phyloP scores from a whole-genome alignment of 92 coral and sea anemone genomes.

The Zoanthus sociatus region DNA sequence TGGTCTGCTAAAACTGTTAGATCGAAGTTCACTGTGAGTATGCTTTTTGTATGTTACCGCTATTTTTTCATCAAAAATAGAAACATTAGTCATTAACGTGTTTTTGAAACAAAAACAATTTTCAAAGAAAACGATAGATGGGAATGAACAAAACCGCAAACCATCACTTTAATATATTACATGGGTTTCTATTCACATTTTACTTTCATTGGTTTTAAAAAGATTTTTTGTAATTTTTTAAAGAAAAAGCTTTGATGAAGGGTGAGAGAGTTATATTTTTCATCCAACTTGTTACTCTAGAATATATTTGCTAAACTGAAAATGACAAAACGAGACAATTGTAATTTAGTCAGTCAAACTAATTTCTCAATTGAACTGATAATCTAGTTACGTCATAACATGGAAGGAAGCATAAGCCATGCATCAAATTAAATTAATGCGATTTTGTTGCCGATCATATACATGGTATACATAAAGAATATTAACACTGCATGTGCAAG shows the following conservation, averaged over 20 bases:
- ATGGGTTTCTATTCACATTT: not conserved
- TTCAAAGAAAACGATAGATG: conserved; percentile 12
- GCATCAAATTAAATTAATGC: too few species aligned
- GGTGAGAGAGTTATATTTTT: not conserved
- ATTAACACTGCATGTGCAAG: not conserved
- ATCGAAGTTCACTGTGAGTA: not conserved
- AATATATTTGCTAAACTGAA: too few species aligned
- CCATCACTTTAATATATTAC: not conserved
- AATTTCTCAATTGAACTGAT: too few species aligned
- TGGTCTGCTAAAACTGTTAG: not conserved
- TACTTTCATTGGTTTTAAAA: not conserved
- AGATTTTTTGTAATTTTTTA: not conserved
- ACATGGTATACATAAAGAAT: not conserved
- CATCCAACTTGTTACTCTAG: not conserved
- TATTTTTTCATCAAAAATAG: not conserved
- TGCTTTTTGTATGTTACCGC: not conserved
- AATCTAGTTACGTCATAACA: too few species aligned
- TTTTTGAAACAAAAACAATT: not conserved
- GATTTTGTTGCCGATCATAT: not conserved
- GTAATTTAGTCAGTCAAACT: too few species aligned
- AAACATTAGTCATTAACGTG: not conserved
- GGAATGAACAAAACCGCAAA: not conserved
- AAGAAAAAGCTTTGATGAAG: not conserved
- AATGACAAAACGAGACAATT: too few species aligned
- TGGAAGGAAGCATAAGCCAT: too few species aligned